Percentiles rank a stretch among this genome's conserved stretches.
These are phyloP conservation scores for Ophiothrix spiculata DNA, from an alignment of 35 echinoderm and acorn worm species.

Conservation along the genomic window DNA sequence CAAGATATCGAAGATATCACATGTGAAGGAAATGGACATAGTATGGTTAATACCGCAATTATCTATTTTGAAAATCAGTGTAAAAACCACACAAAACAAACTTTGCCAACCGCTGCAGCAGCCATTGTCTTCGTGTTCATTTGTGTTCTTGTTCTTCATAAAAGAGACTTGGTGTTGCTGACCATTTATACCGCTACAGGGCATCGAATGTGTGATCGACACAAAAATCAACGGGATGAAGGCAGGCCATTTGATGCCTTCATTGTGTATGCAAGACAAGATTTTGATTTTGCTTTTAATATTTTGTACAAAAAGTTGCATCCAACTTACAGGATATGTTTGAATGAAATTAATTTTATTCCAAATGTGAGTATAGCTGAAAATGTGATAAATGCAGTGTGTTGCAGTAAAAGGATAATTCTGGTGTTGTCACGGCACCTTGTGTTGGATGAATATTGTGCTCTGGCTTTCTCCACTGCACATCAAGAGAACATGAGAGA, in stretches of 20 bases:
- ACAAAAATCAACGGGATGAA: background rate
- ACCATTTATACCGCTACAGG: background rate
- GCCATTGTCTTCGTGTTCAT: background rate
- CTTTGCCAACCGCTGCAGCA: background rate
- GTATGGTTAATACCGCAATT: background rate
- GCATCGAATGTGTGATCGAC: background rate
- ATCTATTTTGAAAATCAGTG: background rate
- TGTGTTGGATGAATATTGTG: background rate
- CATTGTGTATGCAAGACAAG: background rate
- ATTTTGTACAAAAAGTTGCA: background rate
- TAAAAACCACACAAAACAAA: background rate
- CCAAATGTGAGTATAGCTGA: background rate
- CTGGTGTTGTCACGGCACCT: background rate
- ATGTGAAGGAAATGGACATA: background rate
- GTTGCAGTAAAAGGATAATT: background rate
- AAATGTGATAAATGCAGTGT: background rate
- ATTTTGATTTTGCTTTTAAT: background rate
- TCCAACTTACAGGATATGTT: background rate
- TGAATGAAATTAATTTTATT: background rate
- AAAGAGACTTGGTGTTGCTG: background rate
- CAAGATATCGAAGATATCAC: background rate
- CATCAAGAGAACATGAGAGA: slow-evolving; percentile 4
- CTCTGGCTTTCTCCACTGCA: background rate
- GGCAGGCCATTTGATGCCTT: background rate
- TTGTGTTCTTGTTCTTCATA: background rate